A percentile compares a stretch with the other conserved stretches of the same genome.
Evolutionary conservation across 2,888 invertebrate genomes (phyloP).

Genomic region (Epistrophella euchroma): DNA sequence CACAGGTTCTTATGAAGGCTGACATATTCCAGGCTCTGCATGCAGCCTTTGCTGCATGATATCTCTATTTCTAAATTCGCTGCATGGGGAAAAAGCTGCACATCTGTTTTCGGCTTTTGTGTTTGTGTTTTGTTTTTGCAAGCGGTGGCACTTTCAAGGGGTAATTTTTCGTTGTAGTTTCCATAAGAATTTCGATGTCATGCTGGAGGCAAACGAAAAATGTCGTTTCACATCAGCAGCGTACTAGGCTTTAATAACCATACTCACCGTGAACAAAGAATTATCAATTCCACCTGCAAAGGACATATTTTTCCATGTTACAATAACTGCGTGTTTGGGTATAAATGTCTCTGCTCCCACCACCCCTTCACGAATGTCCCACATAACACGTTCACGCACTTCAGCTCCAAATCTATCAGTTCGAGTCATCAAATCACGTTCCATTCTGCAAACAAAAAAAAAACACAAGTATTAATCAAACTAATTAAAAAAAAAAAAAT

Average conservation of each 20-base stretch:
- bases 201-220: too few relatives aligned
- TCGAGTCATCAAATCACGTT: constrained; percentile 89
- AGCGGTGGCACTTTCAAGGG: too few relatives aligned
- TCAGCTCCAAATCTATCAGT: constrained; percentile 94
- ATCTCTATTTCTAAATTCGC: too few relatives aligned
- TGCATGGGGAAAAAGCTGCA: too few relatives aligned
- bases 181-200: too few relatives aligned
- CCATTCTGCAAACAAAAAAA: constrained; percentile 84
- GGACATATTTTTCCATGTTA: constrained; percentile 98
- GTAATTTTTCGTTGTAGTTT: too few relatives aligned
- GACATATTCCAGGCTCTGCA: too few relatives aligned
- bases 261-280: constrained; percentile 88
- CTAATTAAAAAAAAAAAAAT: not conserved
- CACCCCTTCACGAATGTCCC: constrained; percentile 95
- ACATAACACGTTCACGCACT: constrained; percentile 92
- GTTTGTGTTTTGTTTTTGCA: too few relatives aligned
- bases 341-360: constrained; percentile 95
- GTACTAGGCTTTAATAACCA: not conserved
- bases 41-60: too few relatives aligned
- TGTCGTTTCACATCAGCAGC: too few relatives aligned
- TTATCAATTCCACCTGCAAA: constrained; percentile 95
- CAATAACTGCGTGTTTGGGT: constrained; percentile 94
- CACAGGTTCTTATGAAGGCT: too few relatives aligned
- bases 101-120: too few relatives aligned
- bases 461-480: constrained; percentile 14